Percentiles rank a stretch among this genome's conserved stretches.
Evolutionary conservation across 1,140 invertebrate species (phyloP).

Genomic region (Gonioctena quinquepunctata): DNA sequence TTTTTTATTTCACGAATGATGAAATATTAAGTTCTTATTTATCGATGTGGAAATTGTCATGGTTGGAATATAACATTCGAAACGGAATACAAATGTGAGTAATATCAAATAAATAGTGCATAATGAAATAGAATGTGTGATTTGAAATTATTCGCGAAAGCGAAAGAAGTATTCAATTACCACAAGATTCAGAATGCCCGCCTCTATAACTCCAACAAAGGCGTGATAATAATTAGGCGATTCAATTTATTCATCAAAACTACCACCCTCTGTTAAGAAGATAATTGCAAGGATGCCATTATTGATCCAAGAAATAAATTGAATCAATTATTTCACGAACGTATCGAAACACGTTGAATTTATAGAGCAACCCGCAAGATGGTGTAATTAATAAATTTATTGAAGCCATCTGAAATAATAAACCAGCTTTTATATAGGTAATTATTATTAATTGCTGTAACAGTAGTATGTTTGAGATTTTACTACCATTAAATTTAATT

Average conservation of each 20-base stretch:
- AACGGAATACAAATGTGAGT: no score
- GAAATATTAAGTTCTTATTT: no score
- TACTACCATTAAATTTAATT: constrained; percentile 6
- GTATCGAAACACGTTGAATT: neutral
- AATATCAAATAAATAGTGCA: neutral
- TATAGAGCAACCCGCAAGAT: neutral
- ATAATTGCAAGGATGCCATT: neutral
- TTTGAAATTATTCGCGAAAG: neutral
- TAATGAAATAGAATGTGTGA: neutral
- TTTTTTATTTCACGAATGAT: no score
- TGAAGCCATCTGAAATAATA: neutral
- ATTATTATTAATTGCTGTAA: neutral
- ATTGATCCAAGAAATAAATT: neutral
- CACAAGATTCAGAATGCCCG: neutral
- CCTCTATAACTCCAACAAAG: neutral
- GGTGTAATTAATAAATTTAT: neutral
- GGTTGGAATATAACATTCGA: no score
- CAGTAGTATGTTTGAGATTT: neutral
- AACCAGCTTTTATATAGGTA: neutral
- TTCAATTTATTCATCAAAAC: neutral
- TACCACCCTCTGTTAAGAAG: neutral
- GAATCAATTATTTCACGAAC: neutral
- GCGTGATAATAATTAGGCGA: neutral
- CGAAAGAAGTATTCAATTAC: neutral
- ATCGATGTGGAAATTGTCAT: no score